Evolutionary conservation across 2,888 invertebrate genomes (phyloP), one percentile per base, ranked within the genome.

Genomic region (Acanthopleura granulata): DNA sequence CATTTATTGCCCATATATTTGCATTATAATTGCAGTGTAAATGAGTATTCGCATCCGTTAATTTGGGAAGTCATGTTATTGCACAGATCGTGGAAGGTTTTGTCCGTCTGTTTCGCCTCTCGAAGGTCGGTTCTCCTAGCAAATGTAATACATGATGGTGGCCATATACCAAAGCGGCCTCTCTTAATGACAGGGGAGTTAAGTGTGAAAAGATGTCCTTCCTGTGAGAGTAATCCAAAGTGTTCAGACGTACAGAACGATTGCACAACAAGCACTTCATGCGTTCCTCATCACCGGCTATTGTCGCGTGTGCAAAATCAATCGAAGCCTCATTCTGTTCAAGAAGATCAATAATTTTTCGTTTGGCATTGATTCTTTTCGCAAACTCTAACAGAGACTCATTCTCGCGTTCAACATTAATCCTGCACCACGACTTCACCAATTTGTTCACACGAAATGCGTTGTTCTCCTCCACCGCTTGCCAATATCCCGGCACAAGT

Each of bases 301-400:
- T 84, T 0, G 87, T 87, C 12, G 89, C 88, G 73, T 89, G 89
- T 0, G 89, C 89, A 70, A 89, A 86, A 73, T 88, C 88, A 18
- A 87, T 81, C 12, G 86, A 81, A 3, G 86, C 85, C 74, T 87
- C 85, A 73, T 85, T 82, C 16, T 85, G 80, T 11, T 83, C 77
- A 25, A 88, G 78, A 78, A 84, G 80, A 72, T 83, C 81, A 14
- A 85, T 75, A 18, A 87, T 83, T 70, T 83, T 82, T n/a, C 78
- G 79, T 72, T 84, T 83, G 15, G 80, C 79, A 57, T 78, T 78
- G 62, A 79, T 81, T 73, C 81, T 79, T 77, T 85, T 85, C 15
- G 87, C 84, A 77, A 77, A 86, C 77, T 86, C 85, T 11, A 86
- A 84, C 27, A 87, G 75, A 27, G 81, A 80, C 74, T 82, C 83